Evolutionary conservation across 1,140 invertebrate species (phyloP).

Genomic region (Brachionus paranguensis): DNA sequence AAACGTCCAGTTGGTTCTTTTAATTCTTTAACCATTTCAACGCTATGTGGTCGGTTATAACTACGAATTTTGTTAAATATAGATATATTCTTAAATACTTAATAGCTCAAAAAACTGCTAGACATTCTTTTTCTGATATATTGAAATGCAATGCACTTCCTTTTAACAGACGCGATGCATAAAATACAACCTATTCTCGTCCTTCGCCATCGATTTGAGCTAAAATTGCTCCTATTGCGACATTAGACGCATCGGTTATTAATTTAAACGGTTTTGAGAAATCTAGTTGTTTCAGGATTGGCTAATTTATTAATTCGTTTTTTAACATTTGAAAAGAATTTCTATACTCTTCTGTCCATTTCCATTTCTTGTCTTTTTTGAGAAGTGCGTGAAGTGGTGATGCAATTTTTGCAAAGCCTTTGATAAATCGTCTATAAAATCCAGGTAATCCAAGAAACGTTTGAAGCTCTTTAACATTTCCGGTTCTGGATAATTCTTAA

Average conservation of each 20-base stretch:
- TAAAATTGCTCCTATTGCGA: slow-evolving; percentile 22
- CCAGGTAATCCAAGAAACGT: slow-evolving; percentile 46
- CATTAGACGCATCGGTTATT: slow-evolving; percentile 43
- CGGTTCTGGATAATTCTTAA: slow-evolving; percentile 34
- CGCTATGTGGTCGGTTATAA: slow-evolving; percentile 58
- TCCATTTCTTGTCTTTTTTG: slow-evolving; percentile 47
- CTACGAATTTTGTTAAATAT: slow-evolving; percentile 55
- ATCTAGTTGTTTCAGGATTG: slow-evolving; percentile 44
- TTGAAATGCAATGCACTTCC: slow-evolving; percentile 54
- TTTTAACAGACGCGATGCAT: slow-evolving; percentile 51
- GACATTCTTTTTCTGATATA: slow-evolving; percentile 56
- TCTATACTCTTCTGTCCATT: slow-evolving; percentile 42
- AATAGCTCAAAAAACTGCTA: slow-evolving; percentile 57
- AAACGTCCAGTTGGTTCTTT: slow-evolving; percentile 43
- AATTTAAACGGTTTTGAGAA: slow-evolving; percentile 41
- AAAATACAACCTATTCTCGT: not conserved
- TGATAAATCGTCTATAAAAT: slow-evolving; percentile 46
- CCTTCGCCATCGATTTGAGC: not conserved
- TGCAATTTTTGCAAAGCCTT: slow-evolving; percentile 36
- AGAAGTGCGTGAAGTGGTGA: slow-evolving; percentile 49
- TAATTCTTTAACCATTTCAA: slow-evolving; percentile 52
- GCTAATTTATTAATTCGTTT: not conserved
- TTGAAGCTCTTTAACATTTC: not conserved
- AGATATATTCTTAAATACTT: slow-evolving; percentile 57
- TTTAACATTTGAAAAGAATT: not conserved